These are phyloP conservation scores for Chalcosyrphus nemorum DNA, from an alignment of 2,888 invertebrate species.

Conservation along the genomic window DNA sequence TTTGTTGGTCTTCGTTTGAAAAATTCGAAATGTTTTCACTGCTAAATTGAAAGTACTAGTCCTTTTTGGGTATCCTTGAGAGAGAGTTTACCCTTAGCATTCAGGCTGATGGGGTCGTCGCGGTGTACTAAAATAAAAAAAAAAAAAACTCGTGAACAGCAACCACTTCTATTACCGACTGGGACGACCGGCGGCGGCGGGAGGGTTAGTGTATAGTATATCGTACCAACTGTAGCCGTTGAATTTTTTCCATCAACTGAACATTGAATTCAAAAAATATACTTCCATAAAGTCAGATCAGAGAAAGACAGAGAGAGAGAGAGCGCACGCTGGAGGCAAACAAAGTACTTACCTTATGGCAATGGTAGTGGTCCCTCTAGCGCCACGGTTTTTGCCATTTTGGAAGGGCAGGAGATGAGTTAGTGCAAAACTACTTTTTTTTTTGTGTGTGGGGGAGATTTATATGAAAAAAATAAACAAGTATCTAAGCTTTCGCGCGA, in stretches of 20 bases:
- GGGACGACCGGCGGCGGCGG: too few species aligned
- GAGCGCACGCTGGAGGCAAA: constrained; percentile 28
- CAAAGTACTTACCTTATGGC: constrained; percentile 35
- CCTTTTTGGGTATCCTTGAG: constrained; percentile 14
- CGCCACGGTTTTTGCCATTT: too few species aligned
- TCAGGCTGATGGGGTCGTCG: background rate
- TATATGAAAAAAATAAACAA: background rate
- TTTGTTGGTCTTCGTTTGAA: too few species aligned
- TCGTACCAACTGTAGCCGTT: constrained; percentile 46
- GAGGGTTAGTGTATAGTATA: too few species aligned
- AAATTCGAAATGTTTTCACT: background rate
- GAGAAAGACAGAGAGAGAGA: too few species aligned
- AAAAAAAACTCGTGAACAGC: background rate
- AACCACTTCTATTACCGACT: background rate
- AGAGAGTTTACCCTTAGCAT: background rate
- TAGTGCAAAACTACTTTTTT: constrained; percentile 30
- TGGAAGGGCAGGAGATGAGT: constrained; percentile 45
- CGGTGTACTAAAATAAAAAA: background rate
- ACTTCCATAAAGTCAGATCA: constrained; percentile 31
- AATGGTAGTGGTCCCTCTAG: constrained; percentile 35
- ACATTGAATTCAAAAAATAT: constrained; percentile 32
- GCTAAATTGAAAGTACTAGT: background rate
- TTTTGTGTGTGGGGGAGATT: background rate
- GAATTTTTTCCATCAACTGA: constrained; percentile 54
- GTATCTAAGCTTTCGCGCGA: constrained; percentile 53